These are phyloP conservation scores for Ectemnius continuus DNA, from an alignment of 2,888 invertebrate genomes.

Conservation along the genomic window DNA sequence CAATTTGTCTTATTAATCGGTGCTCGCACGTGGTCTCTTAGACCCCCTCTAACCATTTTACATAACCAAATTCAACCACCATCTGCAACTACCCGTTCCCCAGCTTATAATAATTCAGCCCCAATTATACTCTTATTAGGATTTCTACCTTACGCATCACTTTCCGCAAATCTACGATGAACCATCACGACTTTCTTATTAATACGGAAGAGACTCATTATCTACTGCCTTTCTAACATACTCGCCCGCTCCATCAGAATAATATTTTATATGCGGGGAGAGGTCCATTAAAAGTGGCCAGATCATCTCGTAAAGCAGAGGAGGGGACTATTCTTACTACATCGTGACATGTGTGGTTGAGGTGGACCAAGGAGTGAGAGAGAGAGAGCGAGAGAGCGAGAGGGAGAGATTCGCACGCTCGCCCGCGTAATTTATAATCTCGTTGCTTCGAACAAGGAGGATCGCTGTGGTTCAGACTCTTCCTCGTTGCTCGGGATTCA, in stretches of 20 bases:
- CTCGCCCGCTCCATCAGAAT: too few species aligned
- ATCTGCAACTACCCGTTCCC: conserved; percentile 18
- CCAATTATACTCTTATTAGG: conserved; percentile 14
- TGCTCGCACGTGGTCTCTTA: conserved; percentile 21
- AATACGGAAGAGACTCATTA: conserved; percentile 2
- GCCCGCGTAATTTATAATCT: conserved; percentile 50
- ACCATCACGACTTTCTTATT: conserved; percentile 8
- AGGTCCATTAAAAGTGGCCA: too few species aligned
- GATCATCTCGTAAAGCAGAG: too few species aligned
- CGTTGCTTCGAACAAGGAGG: conserved; percentile 52
- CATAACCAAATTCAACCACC: conserved; percentile 26
- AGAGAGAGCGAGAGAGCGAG: too few species aligned
- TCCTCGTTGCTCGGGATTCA: conserved; percentile 44
- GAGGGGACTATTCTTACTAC: too few species aligned
- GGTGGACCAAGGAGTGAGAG: too few species aligned
- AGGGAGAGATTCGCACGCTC: conserved; percentile 20
- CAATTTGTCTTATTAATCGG: conserved; percentile 50
- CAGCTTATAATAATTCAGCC: background rate
- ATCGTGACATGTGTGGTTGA: too few species aligned
- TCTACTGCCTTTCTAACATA: too few species aligned
- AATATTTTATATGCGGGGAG: too few species aligned
- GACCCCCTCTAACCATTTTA: conserved; percentile 52
- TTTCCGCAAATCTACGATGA: too few species aligned
- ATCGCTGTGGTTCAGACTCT: conserved; percentile 34
- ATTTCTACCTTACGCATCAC: too few species aligned